Percentiles rank a stretch among this genome's conserved stretches.
phyloP scores from a whole-genome alignment of 1,140 invertebrate genomes.

The Drusus annulatus region DNA sequence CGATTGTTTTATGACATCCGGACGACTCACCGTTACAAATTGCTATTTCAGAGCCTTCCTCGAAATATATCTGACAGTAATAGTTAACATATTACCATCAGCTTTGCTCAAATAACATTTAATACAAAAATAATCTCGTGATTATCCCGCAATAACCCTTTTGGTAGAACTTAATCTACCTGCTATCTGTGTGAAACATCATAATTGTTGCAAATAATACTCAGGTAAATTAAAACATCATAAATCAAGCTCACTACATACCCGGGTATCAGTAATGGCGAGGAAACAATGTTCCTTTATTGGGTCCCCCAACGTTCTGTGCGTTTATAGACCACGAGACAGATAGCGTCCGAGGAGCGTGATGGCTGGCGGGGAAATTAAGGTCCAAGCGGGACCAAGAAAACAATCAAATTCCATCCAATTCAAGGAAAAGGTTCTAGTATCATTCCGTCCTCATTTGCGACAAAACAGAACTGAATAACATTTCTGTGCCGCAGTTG shows the following conservation, averaged over 20 bases:
- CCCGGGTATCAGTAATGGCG: neutral
- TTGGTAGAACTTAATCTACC: too few species aligned
- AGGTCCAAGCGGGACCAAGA: neutral
- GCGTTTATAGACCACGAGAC: constrained; percentile 52
- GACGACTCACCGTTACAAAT: too few species aligned
- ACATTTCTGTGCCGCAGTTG: neutral
- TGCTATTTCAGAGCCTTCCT: too few species aligned
- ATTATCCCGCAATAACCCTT: too few species aligned
- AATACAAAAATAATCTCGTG: too few species aligned
- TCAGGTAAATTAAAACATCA: constrained; percentile 18
- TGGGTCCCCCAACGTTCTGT: constrained; percentile 19
- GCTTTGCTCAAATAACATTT: too few species aligned
- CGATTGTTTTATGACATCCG: constrained; percentile 17
- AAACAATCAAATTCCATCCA: neutral
- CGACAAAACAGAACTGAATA: neutral
- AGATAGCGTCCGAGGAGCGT: constrained; percentile 51
- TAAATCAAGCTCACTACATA: constrained; percentile 10
- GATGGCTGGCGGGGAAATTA: constrained; percentile 16
- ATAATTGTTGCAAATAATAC: neutral
- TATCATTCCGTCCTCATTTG: neutral
- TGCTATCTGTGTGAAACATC: neutral
- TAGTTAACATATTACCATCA: too few species aligned
- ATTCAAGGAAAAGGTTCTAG: neutral
- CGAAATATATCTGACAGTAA: too few species aligned
- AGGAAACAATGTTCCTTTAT: constrained; percentile 15